These are phyloP conservation scores for Gymnodraco acuticeps DNA, from an alignment of 2,797 vertebrate species.

Conservation along the genomic window DNA sequence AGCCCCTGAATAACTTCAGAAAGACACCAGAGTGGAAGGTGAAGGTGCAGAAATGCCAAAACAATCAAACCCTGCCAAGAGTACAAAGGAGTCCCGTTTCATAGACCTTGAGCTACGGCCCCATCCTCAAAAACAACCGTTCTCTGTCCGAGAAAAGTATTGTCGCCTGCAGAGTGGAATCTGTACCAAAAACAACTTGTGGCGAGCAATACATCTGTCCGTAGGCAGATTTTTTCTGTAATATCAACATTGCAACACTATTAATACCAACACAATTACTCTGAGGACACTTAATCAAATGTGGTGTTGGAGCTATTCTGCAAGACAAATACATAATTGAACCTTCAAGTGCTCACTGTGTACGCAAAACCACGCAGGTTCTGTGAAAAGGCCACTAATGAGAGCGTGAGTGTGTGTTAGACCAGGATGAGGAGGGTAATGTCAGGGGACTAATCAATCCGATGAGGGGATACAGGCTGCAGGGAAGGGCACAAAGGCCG, in stretches of 20 bases:
- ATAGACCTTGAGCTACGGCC: conserved; percentile 22
- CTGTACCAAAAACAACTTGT: conserved; percentile 56
- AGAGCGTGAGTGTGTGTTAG: conserved; percentile 19
- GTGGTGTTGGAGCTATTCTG: conserved; percentile 53
- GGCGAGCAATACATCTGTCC: conserved; percentile 58
- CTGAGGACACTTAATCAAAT: conserved; percentile 61
- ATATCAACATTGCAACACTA: conserved; percentile 61
- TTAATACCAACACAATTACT: conserved; percentile 67
- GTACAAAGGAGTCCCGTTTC: conserved; percentile 34
- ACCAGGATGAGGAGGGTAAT: conserved; percentile 24
- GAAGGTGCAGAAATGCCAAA: conserved; percentile 30
- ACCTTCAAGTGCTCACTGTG: conserved; percentile 28
- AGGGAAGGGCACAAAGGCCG: conserved; percentile 35
- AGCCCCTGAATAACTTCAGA: conserved; percentile 6
- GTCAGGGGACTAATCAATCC: conserved; percentile 65
- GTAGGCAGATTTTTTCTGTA: conserved; percentile 47
- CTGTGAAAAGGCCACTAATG: conserved; percentile 30
- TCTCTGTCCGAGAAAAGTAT: conserved; percentile 25
- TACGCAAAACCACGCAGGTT: conserved; percentile 31
- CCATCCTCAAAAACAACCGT: conserved; percentile 48
- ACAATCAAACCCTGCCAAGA: conserved; percentile 36
- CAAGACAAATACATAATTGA: conserved; percentile 63
- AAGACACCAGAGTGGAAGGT: conserved; percentile 33
- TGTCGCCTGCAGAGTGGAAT: conserved; percentile 31
- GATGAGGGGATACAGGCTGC: conserved; percentile 27